Conservation (phyloP, 2,113 vertebrate genomes). For the Chaetops frenatus region DNA sequence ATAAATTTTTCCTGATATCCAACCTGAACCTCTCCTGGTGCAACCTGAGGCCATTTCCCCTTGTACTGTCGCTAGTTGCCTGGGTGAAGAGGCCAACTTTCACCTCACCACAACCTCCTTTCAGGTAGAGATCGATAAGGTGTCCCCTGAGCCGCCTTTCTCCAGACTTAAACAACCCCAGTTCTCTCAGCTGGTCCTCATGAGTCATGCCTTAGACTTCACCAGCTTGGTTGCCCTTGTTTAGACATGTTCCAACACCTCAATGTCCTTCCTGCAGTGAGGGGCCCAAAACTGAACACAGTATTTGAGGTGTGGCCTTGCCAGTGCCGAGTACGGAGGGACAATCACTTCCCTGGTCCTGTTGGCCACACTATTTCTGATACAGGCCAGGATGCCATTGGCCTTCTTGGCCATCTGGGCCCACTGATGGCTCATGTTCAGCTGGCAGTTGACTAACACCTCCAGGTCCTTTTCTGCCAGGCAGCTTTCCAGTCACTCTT, state of each 20-base stretch:
- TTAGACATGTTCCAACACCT: neutral
- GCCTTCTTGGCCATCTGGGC: neutral
- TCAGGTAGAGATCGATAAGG: neutral
- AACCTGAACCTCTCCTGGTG: neutral
- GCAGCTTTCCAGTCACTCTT: neutral
- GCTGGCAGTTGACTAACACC: neutral
- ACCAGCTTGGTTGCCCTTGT: neutral
- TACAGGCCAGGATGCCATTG: neutral
- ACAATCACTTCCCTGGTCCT: neutral
- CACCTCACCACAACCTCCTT: neutral
- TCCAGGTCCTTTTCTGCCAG: too few species aligned
- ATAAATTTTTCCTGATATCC: neutral
- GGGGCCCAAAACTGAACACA: neutral
- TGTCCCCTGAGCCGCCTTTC: neutral
- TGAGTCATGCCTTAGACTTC: neutral
- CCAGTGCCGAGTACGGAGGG: neutral
- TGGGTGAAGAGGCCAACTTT: neutral
- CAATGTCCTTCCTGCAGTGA: neutral
- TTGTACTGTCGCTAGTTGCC: neutral
- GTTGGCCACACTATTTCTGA: neutral
- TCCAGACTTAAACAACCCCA: neutral
- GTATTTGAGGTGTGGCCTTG: neutral
- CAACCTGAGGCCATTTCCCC: neutral
- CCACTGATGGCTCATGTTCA: neutral
- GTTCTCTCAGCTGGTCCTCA: neutral